Conservation (phyloP, 2,888 invertebrate species). For the Eueremaeus valkanovi region DNA sequence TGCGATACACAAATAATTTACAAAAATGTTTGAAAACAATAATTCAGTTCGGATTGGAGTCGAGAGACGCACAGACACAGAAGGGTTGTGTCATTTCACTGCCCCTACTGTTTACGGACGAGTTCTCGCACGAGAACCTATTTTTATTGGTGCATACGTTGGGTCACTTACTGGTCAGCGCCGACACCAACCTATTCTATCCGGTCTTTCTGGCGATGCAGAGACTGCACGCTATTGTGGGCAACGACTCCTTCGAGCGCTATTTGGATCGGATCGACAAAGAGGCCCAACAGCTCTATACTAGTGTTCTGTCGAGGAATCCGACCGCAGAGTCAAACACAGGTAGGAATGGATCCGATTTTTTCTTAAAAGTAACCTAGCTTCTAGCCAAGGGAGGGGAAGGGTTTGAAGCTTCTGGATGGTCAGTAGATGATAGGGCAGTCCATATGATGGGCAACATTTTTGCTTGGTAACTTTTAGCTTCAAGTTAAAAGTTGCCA, state of each 20-base stretch:
- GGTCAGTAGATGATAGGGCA: no score
- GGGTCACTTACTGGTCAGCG: conserved; percentile 45
- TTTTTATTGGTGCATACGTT: conserved; percentile 46
- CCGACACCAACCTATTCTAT: conserved; percentile 49
- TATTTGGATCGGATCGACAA: conserved; percentile 44
- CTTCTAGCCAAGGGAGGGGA: no score
- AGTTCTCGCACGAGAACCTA: conserved; percentile 53
- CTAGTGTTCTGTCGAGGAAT: conserved; percentile 42
- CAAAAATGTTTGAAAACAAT: conserved; percentile 52
- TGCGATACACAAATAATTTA: conserved; percentile 54
- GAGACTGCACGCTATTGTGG: conserved; percentile 53
- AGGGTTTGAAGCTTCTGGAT: no score
- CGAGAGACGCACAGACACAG: conserved; percentile 50
- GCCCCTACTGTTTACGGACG: conserved; percentile 54
- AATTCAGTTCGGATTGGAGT: conserved; percentile 53
- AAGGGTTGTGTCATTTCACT: conserved; percentile 53
- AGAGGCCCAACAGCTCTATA: conserved; percentile 44
- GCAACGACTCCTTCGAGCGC: conserved; percentile 51
- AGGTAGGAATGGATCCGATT: neutral
- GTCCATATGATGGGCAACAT: no score
- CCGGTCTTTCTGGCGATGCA: conserved; percentile 52
- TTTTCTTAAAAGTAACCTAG: no score
- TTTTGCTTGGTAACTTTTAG: no score
- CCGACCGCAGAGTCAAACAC: neutral
- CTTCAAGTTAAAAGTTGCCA: no score